Evolutionary conservation across 1,140 invertebrate genomes (phyloP).

Genomic region (Papilio machaon): DNA sequence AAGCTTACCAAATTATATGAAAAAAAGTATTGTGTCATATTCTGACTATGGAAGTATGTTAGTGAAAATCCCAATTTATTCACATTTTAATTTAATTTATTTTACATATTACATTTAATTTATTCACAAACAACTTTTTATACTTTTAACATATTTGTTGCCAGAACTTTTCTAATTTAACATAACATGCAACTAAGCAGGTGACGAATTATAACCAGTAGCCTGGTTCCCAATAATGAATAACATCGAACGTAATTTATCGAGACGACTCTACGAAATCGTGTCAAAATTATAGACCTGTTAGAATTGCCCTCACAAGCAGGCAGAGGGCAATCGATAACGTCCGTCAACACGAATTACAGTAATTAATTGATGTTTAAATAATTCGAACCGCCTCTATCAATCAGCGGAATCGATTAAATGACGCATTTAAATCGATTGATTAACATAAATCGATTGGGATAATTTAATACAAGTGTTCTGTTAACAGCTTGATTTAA

Average conservation of each 20-base stretch:
- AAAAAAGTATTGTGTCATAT: no score
- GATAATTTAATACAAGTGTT: slow-evolving; percentile 5
- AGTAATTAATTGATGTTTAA: slow-evolving; percentile 23
- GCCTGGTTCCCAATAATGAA: neutral
- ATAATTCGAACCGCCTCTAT: slow-evolving; percentile 19
- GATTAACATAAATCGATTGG: slow-evolving; percentile 23
- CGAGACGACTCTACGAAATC: neutral
- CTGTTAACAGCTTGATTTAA: slow-evolving; percentile 8
- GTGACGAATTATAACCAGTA: neutral
- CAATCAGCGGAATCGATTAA: slow-evolving; percentile 22
- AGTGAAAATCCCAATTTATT: no score
- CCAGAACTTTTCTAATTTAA: neutral
- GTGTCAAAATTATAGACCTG: slow-evolving; percentile 19
- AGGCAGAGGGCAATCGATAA: neutral
- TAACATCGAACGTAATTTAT: neutral
- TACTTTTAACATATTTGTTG: neutral
- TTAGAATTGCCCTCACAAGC: neutral
- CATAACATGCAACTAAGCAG: neutral
- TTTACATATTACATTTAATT: no score
- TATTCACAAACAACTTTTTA: no score
- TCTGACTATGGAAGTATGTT: no score
- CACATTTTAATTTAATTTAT: no score
- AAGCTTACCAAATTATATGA: no score
- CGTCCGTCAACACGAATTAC: slow-evolving; percentile 15
- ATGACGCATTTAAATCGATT: slow-evolving; percentile 25